Evolutionary conservation across 2,113 vertebrate species (phyloP).

Genomic region (Desmodus rotundus): DNA sequence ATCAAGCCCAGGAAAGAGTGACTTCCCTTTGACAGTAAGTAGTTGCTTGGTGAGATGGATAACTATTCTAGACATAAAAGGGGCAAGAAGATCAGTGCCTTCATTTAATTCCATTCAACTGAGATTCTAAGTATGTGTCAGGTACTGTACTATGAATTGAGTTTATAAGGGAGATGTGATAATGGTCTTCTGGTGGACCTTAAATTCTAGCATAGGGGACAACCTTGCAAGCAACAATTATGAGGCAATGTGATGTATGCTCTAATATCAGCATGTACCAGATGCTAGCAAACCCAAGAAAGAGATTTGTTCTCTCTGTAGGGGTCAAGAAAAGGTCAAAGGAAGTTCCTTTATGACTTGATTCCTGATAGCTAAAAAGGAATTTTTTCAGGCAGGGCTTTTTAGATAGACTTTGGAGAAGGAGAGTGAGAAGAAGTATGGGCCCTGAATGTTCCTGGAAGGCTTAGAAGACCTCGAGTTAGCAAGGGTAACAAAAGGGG

Average conservation of each 20-base stretch:
- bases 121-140: background rate
- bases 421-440: background rate
- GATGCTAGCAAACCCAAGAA: background rate
- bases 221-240: background rate
- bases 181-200: background rate
- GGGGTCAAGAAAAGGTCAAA: slow-evolving; percentile 1
- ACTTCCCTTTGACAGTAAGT: slow-evolving; percentile 4
- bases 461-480: background rate
- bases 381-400: background rate
- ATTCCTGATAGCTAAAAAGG: background rate
- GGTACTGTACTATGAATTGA: background rate
- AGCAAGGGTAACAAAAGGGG: background rate
- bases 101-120: background rate
- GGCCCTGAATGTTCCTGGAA: background rate
- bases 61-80: background rate
- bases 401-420: background rate
- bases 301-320: background rate
- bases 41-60: background rate
- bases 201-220: background rate
- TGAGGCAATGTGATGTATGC: background rate
- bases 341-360: background rate
- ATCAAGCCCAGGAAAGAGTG: background rate
- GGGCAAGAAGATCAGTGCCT: background rate
- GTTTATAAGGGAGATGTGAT: background rate
- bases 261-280: background rate